phyloP scores from a whole-genome alignment of 2,113 vertebrate genomes.

The Oriolus oriolus region DNA sequence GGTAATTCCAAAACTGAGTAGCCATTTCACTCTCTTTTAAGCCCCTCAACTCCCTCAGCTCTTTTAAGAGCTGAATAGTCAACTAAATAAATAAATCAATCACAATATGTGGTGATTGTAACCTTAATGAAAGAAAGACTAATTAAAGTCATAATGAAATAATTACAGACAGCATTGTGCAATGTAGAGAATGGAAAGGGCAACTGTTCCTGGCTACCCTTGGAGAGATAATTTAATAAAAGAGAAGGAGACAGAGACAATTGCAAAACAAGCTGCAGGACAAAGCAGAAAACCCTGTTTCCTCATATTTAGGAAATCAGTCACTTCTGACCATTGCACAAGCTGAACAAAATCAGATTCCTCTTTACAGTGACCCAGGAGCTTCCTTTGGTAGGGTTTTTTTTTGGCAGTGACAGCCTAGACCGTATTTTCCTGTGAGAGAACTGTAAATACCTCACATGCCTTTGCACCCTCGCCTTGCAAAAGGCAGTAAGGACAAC shows the following conservation, averaged over 20 bases:
- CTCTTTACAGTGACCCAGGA: background rate
- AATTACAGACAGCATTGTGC: background rate
- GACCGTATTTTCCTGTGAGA: background rate
- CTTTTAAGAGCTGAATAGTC: background rate
- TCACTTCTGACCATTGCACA: background rate
- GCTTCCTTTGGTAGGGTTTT: background rate
- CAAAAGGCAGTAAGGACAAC: background rate
- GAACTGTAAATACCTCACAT: background rate
- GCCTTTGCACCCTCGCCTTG: background rate
- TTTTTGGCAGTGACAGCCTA: background rate
- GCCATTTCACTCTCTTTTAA: background rate
- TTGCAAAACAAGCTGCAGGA: background rate
- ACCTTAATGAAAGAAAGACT: background rate
- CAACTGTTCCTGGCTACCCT: background rate
- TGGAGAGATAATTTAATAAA: background rate
- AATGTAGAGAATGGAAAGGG: background rate
- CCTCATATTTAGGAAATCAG: slow-evolving; percentile 12
- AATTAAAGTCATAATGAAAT: slow-evolving; percentile 2
- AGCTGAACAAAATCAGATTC: slow-evolving; percentile 19
- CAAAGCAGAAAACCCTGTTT: background rate
- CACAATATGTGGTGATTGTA: background rate
- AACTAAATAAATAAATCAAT: background rate
- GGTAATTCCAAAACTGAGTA: background rate
- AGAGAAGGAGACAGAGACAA: background rate
- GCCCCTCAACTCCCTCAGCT: background rate